Percentiles rank a stretch among this genome's conserved stretches.
Conservation (phyloP, 1,140 invertebrate species). For the Cataglyphis hispanica region DNA sequence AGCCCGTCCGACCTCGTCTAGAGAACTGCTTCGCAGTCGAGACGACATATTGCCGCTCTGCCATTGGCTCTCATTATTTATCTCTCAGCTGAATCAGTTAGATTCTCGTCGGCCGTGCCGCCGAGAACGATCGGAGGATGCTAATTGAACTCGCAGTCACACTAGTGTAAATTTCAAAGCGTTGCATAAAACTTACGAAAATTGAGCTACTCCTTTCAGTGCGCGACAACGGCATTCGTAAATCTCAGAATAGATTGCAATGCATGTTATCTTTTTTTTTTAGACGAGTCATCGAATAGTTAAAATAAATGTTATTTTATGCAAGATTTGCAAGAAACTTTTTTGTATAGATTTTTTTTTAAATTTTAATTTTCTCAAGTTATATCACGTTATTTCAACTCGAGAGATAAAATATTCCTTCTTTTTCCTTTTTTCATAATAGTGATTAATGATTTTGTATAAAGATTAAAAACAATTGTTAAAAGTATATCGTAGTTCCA, state of each 20-base stretch:
- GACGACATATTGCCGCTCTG: slow-evolving; percentile 85
- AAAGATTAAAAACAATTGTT: not conserved
- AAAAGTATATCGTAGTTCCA: not conserved
- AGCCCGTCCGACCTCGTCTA: slow-evolving; percentile 72
- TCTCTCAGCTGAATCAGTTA: slow-evolving; percentile 80
- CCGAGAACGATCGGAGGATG: slow-evolving; percentile 33
- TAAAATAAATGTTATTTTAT: no score
- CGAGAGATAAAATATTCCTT: not conserved
- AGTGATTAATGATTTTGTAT: not conserved
- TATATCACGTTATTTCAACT: not conserved
- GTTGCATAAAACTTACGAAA: slow-evolving; percentile 54
- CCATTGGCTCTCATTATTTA: slow-evolving; percentile 87
- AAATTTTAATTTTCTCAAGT: not conserved
- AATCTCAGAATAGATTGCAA: slow-evolving; percentile 49
- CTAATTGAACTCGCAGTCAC: slow-evolving; percentile 59
- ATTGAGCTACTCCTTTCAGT: slow-evolving; percentile 13
- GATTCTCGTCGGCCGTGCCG: slow-evolving; percentile 37
- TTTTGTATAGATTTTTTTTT: no score
- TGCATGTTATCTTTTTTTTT: not conserved
- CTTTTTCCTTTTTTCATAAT: not conserved
- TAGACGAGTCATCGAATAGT: not conserved
- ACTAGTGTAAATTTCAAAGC: slow-evolving; percentile 59
- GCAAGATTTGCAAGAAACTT: no score
- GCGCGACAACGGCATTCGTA: slow-evolving; percentile 43
- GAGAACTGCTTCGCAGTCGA: slow-evolving; percentile 81